Percentiles rank a stretch among this genome's conserved stretches.
These are phyloP conservation scores for Chrosomus eos DNA, from an alignment of 2,797 vertebrate species.

Conservation along the genomic window DNA sequence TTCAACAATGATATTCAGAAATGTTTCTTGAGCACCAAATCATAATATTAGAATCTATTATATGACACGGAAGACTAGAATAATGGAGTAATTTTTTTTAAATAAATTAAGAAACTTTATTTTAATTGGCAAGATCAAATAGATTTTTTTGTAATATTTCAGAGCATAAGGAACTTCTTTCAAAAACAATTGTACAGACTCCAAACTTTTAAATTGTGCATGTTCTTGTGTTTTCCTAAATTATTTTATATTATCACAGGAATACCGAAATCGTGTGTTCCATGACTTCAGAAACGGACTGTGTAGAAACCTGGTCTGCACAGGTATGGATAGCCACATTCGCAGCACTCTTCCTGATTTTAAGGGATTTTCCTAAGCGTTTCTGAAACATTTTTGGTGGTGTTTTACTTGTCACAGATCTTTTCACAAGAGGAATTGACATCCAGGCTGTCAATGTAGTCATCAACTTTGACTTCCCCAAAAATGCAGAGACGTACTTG, in stretches of 20 bases:
- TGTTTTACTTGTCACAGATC: slow-evolving; percentile 68
- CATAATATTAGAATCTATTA: background rate
- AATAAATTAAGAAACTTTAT: background rate
- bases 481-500: slow-evolving; percentile 84
- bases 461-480: slow-evolving; percentile 87
- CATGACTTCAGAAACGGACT: slow-evolving; percentile 85
- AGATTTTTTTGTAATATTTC: background rate
- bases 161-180: background rate
- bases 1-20: background rate
- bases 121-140: background rate
- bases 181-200: background rate
- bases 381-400: slow-evolving; percentile 4
- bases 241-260: slow-evolving; percentile 65
- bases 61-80: background rate
- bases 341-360: background rate
- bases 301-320: slow-evolving; percentile 84
- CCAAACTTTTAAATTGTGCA: background rate
- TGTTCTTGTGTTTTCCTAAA: background rate
- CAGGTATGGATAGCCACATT: slow-evolving; percentile 69
- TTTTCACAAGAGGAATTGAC: slow-evolving; percentile 86
- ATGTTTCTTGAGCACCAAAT: background rate
- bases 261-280: slow-evolving; percentile 84
- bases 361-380: background rate
- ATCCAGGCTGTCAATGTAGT: slow-evolving; percentile 87
- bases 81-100: background rate